A percentile compares a stretch with the other conserved stretches of the same genome.
These are phyloP conservation scores for Bradypodion pumilum DNA, from an alignment of 2,797 vertebrate genomes.

Conservation along the genomic window DNA sequence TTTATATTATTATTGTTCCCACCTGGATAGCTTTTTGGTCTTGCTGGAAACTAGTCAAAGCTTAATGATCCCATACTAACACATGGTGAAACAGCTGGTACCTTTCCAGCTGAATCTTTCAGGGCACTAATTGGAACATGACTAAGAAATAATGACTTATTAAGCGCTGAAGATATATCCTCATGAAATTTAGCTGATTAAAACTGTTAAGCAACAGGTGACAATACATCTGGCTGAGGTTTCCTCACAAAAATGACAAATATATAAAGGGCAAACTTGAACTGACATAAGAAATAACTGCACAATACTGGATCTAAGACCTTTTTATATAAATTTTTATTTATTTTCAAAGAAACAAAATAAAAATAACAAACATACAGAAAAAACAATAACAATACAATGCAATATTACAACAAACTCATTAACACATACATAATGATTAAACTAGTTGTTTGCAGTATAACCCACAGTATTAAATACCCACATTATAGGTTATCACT, in stretches of 20 bases:
- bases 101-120: constrained; percentile 10
- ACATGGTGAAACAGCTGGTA: constrained; percentile 30
- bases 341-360: too few species aligned
- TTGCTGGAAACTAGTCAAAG: background rate
- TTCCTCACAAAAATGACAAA: constrained; percentile 22
- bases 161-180: constrained; percentile 22
- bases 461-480: too few species aligned
- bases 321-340: too few species aligned
- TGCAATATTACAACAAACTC: too few species aligned
- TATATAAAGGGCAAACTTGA: background rate
- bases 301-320: background rate
- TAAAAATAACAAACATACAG: too few species aligned
- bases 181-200: background rate
- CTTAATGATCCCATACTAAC: constrained; percentile 24
- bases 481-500: too few species aligned
- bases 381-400: too few species aligned
- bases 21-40: constrained; percentile 34
- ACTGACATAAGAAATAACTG: background rate
- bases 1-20: constrained; percentile 22
- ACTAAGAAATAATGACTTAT: constrained; percentile 9
- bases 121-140: background rate
- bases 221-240: background rate
- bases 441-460: too few species aligned
- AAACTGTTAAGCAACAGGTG: constrained; percentile 29
- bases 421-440: too few species aligned